Conservation (phyloP, 2,888 invertebrate species). For the Smittia aterrima region DNA sequence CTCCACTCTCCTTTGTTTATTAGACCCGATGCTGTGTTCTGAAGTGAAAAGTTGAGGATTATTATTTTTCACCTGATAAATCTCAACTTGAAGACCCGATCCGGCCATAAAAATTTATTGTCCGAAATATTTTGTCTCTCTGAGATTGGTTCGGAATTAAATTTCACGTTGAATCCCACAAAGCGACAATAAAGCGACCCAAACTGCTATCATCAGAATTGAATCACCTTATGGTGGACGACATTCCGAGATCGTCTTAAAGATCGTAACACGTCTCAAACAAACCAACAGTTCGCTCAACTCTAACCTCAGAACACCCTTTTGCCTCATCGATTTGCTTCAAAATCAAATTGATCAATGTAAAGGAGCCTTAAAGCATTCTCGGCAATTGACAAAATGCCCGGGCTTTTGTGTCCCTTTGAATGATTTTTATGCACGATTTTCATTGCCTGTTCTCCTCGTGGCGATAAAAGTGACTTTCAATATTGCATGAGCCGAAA, state of each 20-base stretch:
- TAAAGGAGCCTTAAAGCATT: background rate
- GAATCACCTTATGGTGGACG: constrained; percentile 12
- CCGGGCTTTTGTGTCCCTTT: background rate
- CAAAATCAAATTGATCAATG: constrained; percentile 6
- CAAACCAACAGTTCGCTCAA: background rate
- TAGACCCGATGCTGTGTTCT: background rate
- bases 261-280: too few species aligned
- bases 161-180: constrained; percentile 15
- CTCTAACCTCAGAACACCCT: background rate
- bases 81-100: background rate
- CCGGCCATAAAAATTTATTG: constrained; percentile 20
- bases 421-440: constrained; percentile 20
- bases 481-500: constrained; percentile 26
- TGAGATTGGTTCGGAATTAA: constrained; percentile 21
- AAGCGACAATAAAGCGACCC: constrained; percentile 4
- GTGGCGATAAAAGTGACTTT: constrained; percentile 29
- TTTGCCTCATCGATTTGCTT: background rate
- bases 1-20: background rate
- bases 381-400: background rate
- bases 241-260: background rate
- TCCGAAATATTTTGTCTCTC: constrained; percentile 21
- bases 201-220: constrained; percentile 19
- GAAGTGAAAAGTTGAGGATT: background rate
- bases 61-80: constrained; percentile 37
- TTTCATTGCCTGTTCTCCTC: background rate